A percentile compares a stretch with the other conserved stretches of the same genome.
Conservation (phyloP, 2,113 vertebrate genomes). For the Nycticryphes semicollaris region DNA sequence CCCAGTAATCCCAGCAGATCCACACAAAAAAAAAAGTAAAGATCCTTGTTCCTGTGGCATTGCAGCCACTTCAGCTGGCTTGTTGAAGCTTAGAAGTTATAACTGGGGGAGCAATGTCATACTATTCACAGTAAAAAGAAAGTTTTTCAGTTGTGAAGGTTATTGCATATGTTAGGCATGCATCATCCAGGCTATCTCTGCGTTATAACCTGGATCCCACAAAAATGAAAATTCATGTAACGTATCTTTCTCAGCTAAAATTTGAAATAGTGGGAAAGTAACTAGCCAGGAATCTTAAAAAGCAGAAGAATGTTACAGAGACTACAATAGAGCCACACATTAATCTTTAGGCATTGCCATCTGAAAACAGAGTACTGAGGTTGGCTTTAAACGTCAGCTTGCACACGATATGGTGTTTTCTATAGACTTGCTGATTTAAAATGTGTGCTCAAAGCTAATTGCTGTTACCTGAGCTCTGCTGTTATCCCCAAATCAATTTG, state of each 20-base stretch:
- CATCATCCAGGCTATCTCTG: not conserved
- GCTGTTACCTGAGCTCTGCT: not conserved
- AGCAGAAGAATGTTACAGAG: not conserved
- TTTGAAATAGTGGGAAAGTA: not conserved
- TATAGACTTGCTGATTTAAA: not conserved
- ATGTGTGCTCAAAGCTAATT: not conserved
- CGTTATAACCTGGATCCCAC: not conserved
- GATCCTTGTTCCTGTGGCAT: not conserved
- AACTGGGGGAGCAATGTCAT: not conserved
- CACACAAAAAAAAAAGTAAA: not conserved
- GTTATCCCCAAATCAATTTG: not conserved
- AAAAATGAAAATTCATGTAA: not conserved
- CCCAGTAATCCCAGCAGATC: conserved; percentile 7
- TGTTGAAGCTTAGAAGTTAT: not conserved
- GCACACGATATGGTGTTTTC: not conserved
- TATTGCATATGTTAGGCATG: accelerated
- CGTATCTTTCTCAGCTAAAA: not conserved
- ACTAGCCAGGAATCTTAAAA: not conserved
- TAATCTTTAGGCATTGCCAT: not conserved
- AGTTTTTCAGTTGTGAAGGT: not conserved
- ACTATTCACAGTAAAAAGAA: not conserved
- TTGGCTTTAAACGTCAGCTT: not conserved
- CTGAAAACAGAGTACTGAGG: not conserved
- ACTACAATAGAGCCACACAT: not conserved
- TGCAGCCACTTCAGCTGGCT: not conserved